Base-by-base conservation (phyloP, 2,113 vertebrate genomes). In the Morone chrysops region DNA sequence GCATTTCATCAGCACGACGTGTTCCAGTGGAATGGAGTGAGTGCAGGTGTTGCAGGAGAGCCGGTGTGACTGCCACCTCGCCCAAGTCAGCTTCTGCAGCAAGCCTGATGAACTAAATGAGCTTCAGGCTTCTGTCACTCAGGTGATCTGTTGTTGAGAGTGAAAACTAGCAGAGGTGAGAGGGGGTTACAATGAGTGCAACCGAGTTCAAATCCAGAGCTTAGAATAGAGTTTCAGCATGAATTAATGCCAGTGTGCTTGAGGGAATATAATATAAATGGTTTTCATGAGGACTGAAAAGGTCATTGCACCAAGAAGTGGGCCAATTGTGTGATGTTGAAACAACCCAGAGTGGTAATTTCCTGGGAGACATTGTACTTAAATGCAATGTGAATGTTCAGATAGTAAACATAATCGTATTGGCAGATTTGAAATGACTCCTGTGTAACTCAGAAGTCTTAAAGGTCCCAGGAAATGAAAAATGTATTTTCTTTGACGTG, bases 261-360 rank as follows among this genome's bases (percentile, higher is more conserved):
- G 59, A 82, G 83, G 91, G 87, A 82, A 83, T 86, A 87, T 83
- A 73, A 89, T 88, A 87, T 82, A 84, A 89, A 86, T 90, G 87
- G 70, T 80, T 94, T 93, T 91, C 88, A 88, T 77, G 74, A 70
- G 72, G 51, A 78, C 82, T 80, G 80, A 81, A 92, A 95, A 94
- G 92, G 92, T 95, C 93, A 93, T 8, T 69, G 81, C 72, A 82
- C 80, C 83, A 90, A 90, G 70, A 89, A 76, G 62, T 76, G 75
- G 83, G 68, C 75, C 83, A 87, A 77, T 75, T 78, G 73, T 83
- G 78, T 77, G 85, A 89, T 81, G 85, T 61, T 71, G 53, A 84
- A 82, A 89, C 71, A 88, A 83, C 88, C 82, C 40, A 57, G 68
- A 86, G 84, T 83, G 77, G 63, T 85, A 77, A 92, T 90, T 92